A percentile compares a stretch with the other conserved stretches of the same genome.
Conservation (phyloP, 2,797 vertebrate genomes). For the Furcifer pardalis region DNA sequence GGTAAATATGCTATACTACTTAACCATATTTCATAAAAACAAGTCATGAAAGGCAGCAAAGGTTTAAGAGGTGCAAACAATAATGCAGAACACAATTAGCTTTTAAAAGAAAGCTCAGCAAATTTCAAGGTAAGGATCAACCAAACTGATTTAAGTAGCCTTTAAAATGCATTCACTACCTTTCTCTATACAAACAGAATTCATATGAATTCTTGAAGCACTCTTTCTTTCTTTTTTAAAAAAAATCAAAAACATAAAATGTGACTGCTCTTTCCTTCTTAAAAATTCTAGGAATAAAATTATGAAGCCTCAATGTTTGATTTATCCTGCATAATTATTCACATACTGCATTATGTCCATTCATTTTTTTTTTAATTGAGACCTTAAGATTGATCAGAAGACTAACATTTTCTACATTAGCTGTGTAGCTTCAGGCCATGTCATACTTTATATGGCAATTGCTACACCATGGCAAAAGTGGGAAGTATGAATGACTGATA, state of each 20-base stretch:
- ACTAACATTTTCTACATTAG: not conserved
- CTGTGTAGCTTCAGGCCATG: not conserved
- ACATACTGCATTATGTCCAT: conserved; percentile 7
- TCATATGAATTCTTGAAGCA: conserved; percentile 58
- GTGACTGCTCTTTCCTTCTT: too few species aligned
- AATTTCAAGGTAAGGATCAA: conserved; percentile 72
- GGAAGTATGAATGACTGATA: not conserved
- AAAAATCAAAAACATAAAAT: not conserved
- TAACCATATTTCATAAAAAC: conserved; percentile 58
- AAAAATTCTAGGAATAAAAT: not conserved
- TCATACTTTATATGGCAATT: not conserved
- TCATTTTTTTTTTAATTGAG: not conserved
- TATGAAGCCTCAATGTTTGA: not conserved
- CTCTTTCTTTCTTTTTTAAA: not conserved
- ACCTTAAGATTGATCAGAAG: conserved; percentile 11
- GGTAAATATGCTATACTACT: conserved; percentile 66
- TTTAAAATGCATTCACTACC: conserved; percentile 73
- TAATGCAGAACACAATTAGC: conserved; percentile 57
- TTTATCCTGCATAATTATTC: conserved; percentile 3
- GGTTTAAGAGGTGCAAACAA: conserved; percentile 71
- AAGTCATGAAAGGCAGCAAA: conserved; percentile 60
- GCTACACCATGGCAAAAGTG: not conserved
- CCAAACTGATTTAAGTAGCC: conserved; percentile 72
- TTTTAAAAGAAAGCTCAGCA: conserved; percentile 73
- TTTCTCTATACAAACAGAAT: conserved; percentile 66